Conservation (phyloP, 2,113 vertebrate genomes). For the Rhadina sibilatrix region DNA sequence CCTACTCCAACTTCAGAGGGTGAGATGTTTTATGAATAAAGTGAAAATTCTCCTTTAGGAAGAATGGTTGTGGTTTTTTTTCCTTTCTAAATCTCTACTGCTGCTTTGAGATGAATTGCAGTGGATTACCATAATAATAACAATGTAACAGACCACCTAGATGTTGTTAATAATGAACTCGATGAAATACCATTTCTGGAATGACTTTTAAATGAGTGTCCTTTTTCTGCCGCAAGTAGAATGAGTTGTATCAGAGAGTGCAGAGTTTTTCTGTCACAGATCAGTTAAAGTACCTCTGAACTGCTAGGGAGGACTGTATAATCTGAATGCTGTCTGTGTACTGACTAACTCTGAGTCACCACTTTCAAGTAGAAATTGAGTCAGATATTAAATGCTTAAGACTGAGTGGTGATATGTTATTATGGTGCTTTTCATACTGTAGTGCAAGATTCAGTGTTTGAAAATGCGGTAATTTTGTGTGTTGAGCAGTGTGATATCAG, state of each 20-base stretch:
- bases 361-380: neutral
- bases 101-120: neutral
- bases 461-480: neutral
- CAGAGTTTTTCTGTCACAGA: neutral
- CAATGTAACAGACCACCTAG: neutral
- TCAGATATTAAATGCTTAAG: neutral
- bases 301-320: neutral
- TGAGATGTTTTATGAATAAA: neutral
- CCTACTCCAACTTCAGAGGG: neutral
- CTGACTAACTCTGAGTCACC: neutral
- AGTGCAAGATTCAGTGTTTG: neutral
- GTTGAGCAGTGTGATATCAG: neutral
- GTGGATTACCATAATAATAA: neutral
- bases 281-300: neutral
- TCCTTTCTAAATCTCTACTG: neutral
- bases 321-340: neutral
- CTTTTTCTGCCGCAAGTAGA: neutral
- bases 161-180: neutral
- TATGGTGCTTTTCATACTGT: neutral
- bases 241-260: neutral
- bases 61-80: neutral
- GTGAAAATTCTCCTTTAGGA: neutral
- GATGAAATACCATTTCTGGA: neutral
- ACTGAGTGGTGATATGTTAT: neutral
- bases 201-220: neutral